A percentile compares a stretch with the other conserved stretches of the same genome.
Conservation (phyloP, 2,888 invertebrate species). For the Pollenia griseotomentosa region DNA sequence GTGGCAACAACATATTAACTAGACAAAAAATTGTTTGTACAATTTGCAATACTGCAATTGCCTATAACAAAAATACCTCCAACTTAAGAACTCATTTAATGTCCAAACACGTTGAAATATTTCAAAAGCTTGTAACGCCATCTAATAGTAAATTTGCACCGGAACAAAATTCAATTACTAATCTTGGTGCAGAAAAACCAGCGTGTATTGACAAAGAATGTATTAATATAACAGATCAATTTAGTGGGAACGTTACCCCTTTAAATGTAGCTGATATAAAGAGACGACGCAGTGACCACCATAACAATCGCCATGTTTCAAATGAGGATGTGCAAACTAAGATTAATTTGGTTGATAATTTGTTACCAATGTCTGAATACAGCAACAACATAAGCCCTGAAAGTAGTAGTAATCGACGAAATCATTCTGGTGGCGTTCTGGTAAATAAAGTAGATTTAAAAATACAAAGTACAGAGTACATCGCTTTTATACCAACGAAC, state of each 20-base stretch:
- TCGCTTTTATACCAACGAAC: slow-evolving; percentile 8
- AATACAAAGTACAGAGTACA: slow-evolving; percentile 8
- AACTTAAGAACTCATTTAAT: slow-evolving; percentile 79
- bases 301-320: neutral
- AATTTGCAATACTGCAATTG: slow-evolving; percentile 77
- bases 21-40: slow-evolving; percentile 79
- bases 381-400: neutral
- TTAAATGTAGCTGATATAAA: neutral
- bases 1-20: slow-evolving; percentile 77
- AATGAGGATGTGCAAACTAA: neutral
- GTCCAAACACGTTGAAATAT: slow-evolving; percentile 77
- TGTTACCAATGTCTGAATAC: slow-evolving; percentile 16
- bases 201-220: neutral
- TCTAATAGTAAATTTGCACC: neutral
- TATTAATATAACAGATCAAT: neutral
- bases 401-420: neutral
- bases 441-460: slow-evolving; percentile 3
- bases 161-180: neutral
- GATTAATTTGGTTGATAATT: neutral
- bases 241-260: neutral
- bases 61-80: slow-evolving; percentile 80
- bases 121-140: slow-evolving; percentile 73
- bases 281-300: neutral
- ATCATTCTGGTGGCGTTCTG: neutral
- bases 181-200: neutral